Percentiles rank a stretch among this genome's conserved stretches.
phyloP scores from a whole-genome alignment of 2,113 vertebrate genomes.

The Cynopterus brachyotis region DNA sequence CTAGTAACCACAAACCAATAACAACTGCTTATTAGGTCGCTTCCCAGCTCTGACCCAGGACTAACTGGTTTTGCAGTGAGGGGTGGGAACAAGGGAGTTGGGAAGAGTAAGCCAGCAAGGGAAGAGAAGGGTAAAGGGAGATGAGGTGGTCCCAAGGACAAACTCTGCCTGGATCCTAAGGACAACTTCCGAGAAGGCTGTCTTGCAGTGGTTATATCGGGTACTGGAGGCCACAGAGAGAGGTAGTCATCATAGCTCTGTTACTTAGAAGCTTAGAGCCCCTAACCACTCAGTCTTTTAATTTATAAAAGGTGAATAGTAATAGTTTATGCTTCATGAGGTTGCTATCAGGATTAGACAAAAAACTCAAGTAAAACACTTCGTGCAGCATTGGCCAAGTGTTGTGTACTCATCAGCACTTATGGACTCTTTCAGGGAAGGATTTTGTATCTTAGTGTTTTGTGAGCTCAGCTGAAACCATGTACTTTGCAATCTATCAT shows the following conservation, averaged over 20 bases:
- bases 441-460: background rate
- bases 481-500: background rate
- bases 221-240: fast-evolving
- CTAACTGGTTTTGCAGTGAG: background rate
- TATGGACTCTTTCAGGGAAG: background rate
- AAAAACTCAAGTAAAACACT: background rate
- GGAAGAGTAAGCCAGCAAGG: background rate
- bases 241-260: background rate
- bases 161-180: background rate
- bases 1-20: background rate
- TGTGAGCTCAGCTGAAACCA: background rate
- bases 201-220: background rate
- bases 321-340: background rate
- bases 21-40: background rate
- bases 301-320: background rate
- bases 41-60: background rate
- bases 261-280: background rate
- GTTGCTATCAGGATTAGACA: background rate
- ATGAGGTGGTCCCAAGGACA: no score
- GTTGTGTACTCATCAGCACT: background rate
- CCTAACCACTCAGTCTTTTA: background rate
- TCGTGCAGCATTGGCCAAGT: no score
- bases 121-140: background rate
- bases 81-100: background rate
- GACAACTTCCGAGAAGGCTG: background rate